Evolutionary conservation across 2,113 vertebrate species (phyloP), one percentile per base, ranked within the genome.

Genomic region (Vidua macroura): DNA sequence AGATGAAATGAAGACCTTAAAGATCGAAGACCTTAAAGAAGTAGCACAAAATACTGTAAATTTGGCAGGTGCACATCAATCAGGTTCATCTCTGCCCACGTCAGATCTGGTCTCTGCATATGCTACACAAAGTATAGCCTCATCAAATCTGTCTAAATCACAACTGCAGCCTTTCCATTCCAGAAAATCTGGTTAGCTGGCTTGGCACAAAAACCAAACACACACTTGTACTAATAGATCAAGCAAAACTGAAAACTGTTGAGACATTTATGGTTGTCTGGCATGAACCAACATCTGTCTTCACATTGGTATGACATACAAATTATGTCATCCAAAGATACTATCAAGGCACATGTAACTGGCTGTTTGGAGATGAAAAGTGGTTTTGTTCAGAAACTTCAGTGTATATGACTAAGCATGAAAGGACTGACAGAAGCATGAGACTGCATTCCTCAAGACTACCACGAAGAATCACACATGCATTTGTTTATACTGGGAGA

Each of bases 391-490:
- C 17, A 78, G 48, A 74, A 92, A 20, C 3, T 51, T 21, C 21
- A 72, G 15, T 0, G 9, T 67, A n/a, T n/a, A n/a, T 24, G 21
- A 35, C 14, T 62, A 70, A 88, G 14, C 20, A 31, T 22, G 33
- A 59, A 84, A 48, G 7, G 23, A 27, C 16, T 1, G 1, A 74
- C 17, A 49, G 17, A 2, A 28, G 13, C 4, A 4, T 11, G 14
- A 66, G 10, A 37, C 2, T 49, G 15, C 46, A 8, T 46, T 82
- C 15, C 35, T 83, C 48, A 64, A 14, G 33, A 56, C 6, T 35
- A 5, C 24, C 11, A 9, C 12, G 28, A 83, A 62, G 35, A 76
- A 62, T 28, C 35, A 59, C 3, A 18, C 0, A 0, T 11, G 1
- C 2, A 2, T 12, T 63, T 51, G 41, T 87, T 91, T n/a, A n/a